Evolutionary conservation across 2,888 invertebrate genomes (phyloP), one percentile per base, ranked within the genome.

Genomic region (Drosophila falleni): DNA sequence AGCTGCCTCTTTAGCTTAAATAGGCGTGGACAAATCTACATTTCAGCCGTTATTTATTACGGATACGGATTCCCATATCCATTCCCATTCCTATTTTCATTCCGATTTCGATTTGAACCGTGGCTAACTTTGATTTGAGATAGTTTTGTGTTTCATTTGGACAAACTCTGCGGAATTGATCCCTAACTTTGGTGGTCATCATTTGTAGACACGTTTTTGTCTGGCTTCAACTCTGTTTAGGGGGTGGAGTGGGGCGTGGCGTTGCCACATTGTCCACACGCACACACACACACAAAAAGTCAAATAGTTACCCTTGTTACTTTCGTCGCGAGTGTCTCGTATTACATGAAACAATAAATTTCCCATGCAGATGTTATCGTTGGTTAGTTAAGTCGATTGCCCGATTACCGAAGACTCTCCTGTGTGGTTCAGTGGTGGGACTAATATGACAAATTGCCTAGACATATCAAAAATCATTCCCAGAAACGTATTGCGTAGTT

Each of bases 21-120:
- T 66, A 61, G 82, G 82, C 82, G 82, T 83, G 63, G 87, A 68
- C 63, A 59, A 87, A 85, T 87, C 87, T 71, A 77, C 70, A 72
- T 79, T 85, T 64, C 29, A 47, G 47, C 37, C 39, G 69, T 84
- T 74, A 89, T 85, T 85, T 85, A 89, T 88, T 67, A 47, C 55
- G 54, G 39, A 53, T 33, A 33, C 51, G 44, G 19, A 41, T 58
- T 56, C 33, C 11, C 31, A 47, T 37, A 13, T 11, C 26, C 8
- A 31, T 55, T 56, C 31, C 19, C 19, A 50, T 56, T 47, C 16
- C 33, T n/a, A 29, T 54, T 49, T 11, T 11, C 13, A 37, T 58
- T 50, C n/a, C 11, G 35, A 46, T 59, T 50, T n/a, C 39, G 41
- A 23, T 54, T 10, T 16, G 9, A 37, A 62, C 53, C 81, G 60